These are phyloP conservation scores for Melanophora roralis DNA, from an alignment of 2,888 invertebrate genomes.

Conservation along the genomic window DNA sequence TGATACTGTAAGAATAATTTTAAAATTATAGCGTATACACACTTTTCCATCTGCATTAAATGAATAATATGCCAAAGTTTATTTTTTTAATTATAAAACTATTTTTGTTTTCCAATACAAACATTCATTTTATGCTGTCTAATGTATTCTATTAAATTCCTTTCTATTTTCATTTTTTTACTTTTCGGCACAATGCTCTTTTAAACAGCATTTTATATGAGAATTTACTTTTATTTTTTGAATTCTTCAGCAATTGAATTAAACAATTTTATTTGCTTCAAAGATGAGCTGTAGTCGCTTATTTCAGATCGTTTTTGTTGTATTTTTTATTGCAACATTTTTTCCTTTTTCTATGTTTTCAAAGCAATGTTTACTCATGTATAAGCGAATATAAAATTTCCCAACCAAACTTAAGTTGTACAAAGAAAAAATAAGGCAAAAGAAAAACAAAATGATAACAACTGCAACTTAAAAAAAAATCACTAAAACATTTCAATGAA, in stretches of 20 bases:
- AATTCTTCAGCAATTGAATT: slow-evolving; percentile 42
- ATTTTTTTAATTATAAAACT: neutral
- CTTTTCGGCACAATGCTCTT: neutral
- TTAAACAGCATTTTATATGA: neutral
- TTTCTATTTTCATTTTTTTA: neutral
- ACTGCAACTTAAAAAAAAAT: slow-evolving; percentile 22
- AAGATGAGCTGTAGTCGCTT: slow-evolving; percentile 29
- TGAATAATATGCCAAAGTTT: neutral
- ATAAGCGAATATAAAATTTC: slow-evolving; percentile 48
- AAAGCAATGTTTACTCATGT: slow-evolving; percentile 55
- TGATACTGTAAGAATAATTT: too few species aligned
- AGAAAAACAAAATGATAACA: slow-evolving; percentile 4
- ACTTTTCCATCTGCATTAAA: too few species aligned
- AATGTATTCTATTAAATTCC: neutral
- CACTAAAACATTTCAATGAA: slow-evolving; percentile 31
- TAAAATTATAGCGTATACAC: too few species aligned
- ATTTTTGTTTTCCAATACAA: neutral
- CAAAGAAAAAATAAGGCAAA: slow-evolving; percentile 8
- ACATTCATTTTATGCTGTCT: neutral
- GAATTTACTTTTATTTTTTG: neutral
- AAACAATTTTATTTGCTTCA: slow-evolving; percentile 43
- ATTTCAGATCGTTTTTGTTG: slow-evolving; percentile 4
- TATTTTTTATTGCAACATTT: slow-evolving; percentile 7
- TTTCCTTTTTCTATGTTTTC: slow-evolving; percentile 21
- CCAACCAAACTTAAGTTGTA: slow-evolving; percentile 31